These are phyloP conservation scores for Conops quadrifasciatus DNA, from an alignment of 2,888 invertebrate species.

Conservation along the genomic window DNA sequence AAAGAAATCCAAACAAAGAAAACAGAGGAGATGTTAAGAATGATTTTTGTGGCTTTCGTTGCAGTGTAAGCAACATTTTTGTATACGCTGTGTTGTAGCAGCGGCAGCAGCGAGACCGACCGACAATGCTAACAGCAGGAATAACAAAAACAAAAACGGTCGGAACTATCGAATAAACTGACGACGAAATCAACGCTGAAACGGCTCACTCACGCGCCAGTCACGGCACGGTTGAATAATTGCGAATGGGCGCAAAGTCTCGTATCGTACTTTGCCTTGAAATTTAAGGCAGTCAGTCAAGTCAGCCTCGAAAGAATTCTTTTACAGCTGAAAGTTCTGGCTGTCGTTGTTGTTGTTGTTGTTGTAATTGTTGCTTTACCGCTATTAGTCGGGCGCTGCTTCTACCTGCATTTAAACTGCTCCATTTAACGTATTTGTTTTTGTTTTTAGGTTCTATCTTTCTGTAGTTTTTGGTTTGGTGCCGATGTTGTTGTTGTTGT, in stretches of 20 bases:
- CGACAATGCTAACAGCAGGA: neutral
- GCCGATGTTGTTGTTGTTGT: neutral
- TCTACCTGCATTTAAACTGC: neutral
- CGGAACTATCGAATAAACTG: neutral
- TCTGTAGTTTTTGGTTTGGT: neutral
- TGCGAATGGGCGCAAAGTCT: constrained; percentile 13
- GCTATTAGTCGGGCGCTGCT: neutral
- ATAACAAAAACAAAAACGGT: neutral
- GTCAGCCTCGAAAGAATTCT: neutral
- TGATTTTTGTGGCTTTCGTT: neutral
- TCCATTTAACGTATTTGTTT: constrained; percentile 1
- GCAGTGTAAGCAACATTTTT: no score
- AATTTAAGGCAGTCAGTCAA: constrained; percentile 4
- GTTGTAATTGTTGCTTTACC: neutral
- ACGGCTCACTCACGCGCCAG: no score
- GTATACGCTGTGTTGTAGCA: neutral
- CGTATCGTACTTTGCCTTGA: constrained; percentile 3
- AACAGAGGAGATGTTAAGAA: neutral
- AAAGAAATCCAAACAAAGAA: neutral
- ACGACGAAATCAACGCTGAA: constrained; percentile 2
- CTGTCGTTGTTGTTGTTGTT: no score
- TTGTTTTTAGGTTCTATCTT: no score
- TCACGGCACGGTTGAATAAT: constrained; percentile 13
- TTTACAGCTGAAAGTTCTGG: no score
- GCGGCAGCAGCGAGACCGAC: neutral